These are phyloP conservation scores for Melipona beecheii DNA, from an alignment of 2,888 invertebrate genomes.

Conservation along the genomic window DNA sequence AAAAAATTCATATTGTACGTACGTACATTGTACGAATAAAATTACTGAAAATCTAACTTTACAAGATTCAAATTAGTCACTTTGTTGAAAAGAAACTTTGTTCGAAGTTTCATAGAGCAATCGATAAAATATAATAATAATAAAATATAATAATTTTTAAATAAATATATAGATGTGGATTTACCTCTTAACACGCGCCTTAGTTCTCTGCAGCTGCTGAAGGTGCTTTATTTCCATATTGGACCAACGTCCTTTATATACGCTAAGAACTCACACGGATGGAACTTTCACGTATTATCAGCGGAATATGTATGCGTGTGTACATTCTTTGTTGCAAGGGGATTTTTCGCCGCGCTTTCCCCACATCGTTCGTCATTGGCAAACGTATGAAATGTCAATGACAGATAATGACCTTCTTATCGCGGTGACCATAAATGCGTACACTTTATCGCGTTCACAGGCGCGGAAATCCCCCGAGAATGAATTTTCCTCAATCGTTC, in stretches of 20 bases:
- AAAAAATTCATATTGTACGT: neutral
- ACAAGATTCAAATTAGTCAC: neutral
- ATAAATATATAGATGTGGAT: neutral
- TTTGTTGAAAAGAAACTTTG: too few relatives aligned
- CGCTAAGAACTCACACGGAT: neutral
- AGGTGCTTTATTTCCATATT: neutral
- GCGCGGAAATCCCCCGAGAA: neutral
- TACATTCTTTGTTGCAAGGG: neutral
- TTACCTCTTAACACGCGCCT: neutral
- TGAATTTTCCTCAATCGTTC: constrained; percentile 3
- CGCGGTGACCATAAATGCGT: neutral
- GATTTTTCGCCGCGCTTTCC: neutral
- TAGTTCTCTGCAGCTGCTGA: neutral
- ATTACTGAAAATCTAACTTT: neutral
- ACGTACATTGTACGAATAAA: neutral
- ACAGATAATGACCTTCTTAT: constrained; percentile 20
- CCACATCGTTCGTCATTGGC: constrained; percentile 6
- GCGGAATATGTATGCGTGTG: neutral
- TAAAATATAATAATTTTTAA: neutral
- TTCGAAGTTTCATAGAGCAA: neutral
- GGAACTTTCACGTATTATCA: neutral
- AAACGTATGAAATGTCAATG: neutral
- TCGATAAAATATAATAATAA: too few relatives aligned
- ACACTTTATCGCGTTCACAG: neutral
- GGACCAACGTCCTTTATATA: constrained; percentile 16